Evolutionary conservation across 30 jellyfish, hydroid and myxozoan genomes (phyloP).

Genomic region (Aurelia aurita): DNA sequence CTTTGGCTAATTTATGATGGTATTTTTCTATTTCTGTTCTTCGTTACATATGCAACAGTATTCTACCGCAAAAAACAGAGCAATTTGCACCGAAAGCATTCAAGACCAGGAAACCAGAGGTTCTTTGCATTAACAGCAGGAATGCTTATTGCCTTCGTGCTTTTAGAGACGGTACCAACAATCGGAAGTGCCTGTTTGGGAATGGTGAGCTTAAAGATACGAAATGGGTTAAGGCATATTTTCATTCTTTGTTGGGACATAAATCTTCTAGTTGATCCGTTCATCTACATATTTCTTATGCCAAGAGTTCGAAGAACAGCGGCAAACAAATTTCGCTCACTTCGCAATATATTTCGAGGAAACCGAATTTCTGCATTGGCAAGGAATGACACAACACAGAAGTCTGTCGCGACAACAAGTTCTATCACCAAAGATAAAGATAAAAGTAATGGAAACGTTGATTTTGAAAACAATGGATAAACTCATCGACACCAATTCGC

Average conservation of each 20-base stretch:
- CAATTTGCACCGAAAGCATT: too few species aligned
- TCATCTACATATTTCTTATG: neutral
- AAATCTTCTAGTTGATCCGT: neutral
- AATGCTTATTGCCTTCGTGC: neutral
- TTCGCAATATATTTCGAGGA: too few species aligned
- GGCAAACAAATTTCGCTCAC: neutral
- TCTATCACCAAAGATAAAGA: too few species aligned
- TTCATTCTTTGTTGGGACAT: neutral
- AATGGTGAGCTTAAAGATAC: neutral
- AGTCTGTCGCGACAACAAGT: too few species aligned
- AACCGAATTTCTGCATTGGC: too few species aligned
- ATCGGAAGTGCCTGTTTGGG: neutral
- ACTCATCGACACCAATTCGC: too few species aligned
- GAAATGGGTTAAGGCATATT: neutral
- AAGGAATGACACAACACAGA: too few species aligned
- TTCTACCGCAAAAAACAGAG: neutral
- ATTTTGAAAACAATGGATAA: too few species aligned
- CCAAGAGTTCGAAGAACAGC: neutral
- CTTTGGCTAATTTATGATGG: neutral
- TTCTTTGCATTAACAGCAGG: neutral
- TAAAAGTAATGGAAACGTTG: too few species aligned
- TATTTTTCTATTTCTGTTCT: neutral
- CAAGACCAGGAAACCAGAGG: neutral
- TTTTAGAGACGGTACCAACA: neutral
- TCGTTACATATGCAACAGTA: conserved; percentile 2